Base-by-base conservation (phyloP, 2,797 vertebrate genomes). In the Dicrostonyx torquatus region DNA sequence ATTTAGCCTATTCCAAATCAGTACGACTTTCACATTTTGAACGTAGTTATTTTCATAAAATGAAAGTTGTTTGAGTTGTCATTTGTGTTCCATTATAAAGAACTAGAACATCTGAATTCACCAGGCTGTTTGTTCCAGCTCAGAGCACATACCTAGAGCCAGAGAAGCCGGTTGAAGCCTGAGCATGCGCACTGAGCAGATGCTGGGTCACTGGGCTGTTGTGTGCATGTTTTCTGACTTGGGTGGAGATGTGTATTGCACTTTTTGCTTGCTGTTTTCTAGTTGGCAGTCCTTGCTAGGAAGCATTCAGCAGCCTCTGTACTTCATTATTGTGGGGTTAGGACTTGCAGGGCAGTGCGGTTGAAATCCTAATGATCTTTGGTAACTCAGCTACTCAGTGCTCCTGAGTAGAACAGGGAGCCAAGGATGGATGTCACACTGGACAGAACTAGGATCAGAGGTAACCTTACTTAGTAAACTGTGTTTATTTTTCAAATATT, bases 21-120 rank as follows among this genome's bases (percentile, higher is more conserved):
- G 18, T 68, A 6, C 24, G 50, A 73, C 31, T 45, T 87, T 66
- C 37, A 88, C 10, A 87, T 62, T 88, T 34, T 84, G 62, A 92
- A 60, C 75, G 48, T 91, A 64, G 76, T 26, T 87, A 87, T 55
- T 91, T 91, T 80, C 34, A n/a, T 79, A n/a, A 86, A 73, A 62
- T n/a, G 34, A 48, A 86, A 91, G 14, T 31, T 64, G 1, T n/a
- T 26, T 85, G n/a, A 15, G 20, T 75, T 91, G 13, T 66, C 66
- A 6, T 77, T 88, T 77, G 37, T 50, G 43, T 45, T 70, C 22
- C 22, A 53, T 85, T 68, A 50, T 85, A 70, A 68, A 24, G 83
- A 53, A 53, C 40, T 70, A 53, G 45, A 70, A 70, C 20, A 70
- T n/a, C 31, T 50, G 34, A 34, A 37, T 37, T 86, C 43, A 6